A percentile compares a stretch with the other conserved stretches of the same genome.
phyloP scores from a whole-genome alignment of 2,113 vertebrate species.

The Haliaeetus leucogaster region DNA sequence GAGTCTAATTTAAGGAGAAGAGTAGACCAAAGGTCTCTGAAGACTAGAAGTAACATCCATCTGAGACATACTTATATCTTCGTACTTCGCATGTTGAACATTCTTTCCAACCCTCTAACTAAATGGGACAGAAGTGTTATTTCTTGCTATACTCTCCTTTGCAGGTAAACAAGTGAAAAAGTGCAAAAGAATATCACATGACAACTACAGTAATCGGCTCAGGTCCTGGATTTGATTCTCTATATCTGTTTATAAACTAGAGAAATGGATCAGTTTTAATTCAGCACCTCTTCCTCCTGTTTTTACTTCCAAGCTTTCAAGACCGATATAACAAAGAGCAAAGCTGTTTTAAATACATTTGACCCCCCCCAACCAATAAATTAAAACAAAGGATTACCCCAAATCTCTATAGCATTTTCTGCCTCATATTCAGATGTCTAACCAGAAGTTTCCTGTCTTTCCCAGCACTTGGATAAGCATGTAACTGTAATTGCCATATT shows the following conservation, averaged over 20 bases:
- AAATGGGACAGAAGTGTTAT: background rate
- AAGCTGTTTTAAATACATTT: background rate
- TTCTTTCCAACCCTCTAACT: background rate
- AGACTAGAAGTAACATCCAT: background rate
- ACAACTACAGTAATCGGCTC: background rate
- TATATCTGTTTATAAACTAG: background rate
- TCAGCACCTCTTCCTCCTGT: background rate
- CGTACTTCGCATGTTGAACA: accelerated
- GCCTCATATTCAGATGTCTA: background rate
- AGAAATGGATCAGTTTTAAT: background rate
- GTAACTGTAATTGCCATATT: background rate
- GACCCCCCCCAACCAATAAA: background rate
- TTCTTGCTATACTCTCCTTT: background rate
- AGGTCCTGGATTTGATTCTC: background rate
- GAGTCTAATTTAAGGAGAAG: slow-evolving; percentile 1
- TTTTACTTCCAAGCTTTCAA: background rate
- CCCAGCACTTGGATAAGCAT: background rate
- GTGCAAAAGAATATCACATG: background rate
- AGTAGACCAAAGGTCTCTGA: background rate
- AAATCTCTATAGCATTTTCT: background rate
- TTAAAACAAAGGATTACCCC: background rate
- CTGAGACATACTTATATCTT: background rate
- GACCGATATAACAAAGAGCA: background rate
- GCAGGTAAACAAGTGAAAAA: background rate
- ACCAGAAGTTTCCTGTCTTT: background rate